phyloP scores from a whole-genome alignment of 2,888 invertebrate genomes.

The Sicus ferrugineus region DNA sequence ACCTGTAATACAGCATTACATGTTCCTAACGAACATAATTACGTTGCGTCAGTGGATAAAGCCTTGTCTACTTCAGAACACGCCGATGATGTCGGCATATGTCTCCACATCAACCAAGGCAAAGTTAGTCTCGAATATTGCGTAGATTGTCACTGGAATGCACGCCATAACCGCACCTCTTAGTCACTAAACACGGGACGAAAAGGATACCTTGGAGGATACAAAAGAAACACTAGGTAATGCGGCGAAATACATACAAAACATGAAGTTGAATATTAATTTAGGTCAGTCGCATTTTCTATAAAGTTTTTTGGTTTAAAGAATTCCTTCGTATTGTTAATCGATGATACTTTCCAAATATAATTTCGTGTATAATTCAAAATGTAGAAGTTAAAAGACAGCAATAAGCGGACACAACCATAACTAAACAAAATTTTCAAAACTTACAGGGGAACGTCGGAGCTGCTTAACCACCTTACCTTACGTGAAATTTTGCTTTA shows the following conservation, averaged over 20 bases:
- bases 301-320: neutral
- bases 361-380: neutral
- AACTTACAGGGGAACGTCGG: slow-evolving; percentile 6
- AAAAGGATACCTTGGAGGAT: slow-evolving; percentile 9
- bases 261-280: neutral
- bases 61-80: slow-evolving; percentile 35
- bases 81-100: slow-evolving; percentile 66
- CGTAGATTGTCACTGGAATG: slow-evolving; percentile 67
- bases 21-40: slow-evolving; percentile 46
- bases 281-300: neutral
- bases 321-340: neutral
- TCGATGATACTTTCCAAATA: slow-evolving; percentile 7
- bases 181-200: slow-evolving; percentile 48
- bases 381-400: slow-evolving; percentile 9
- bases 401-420: neutral
- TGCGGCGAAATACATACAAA: neutral
- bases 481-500: neutral
- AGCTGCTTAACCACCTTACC: neutral
- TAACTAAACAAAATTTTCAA: slow-evolving; percentile 8
- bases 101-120: slow-evolving; percentile 67
- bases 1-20: neutral
- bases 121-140: slow-evolving; percentile 70
- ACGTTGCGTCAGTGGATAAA: slow-evolving; percentile 37
- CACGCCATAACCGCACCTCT: slow-evolving; percentile 53
- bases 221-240: neutral